Conservation (phyloP, 2,113 vertebrate species). For the Casuarius casuarius region DNA sequence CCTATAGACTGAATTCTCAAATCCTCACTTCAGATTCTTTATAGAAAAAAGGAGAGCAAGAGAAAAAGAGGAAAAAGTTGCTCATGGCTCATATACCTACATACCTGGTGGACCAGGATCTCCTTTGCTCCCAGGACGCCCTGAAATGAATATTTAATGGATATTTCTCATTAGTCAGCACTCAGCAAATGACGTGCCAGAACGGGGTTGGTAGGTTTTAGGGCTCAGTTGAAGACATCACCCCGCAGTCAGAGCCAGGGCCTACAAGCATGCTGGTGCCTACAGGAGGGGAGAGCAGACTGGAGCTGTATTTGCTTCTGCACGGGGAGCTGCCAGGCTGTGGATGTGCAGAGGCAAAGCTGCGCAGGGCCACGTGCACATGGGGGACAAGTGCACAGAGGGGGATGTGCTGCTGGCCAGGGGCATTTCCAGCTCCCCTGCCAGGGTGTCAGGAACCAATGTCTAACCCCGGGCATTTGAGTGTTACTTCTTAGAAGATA, state of each 20-base stretch:
- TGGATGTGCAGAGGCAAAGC: background rate
- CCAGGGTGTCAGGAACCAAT: background rate
- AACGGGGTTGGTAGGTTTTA: background rate
- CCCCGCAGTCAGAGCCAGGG: background rate
- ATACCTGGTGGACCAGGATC: slow-evolving; percentile 71
- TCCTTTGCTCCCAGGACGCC: slow-evolving; percentile 42
- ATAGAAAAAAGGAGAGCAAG: background rate
- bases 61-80: background rate
- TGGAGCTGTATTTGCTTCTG: fast-evolving
- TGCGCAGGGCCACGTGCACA: background rate
- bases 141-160: slow-evolving; percentile 64
- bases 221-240: background rate
- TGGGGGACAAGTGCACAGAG: background rate
- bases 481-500: background rate
- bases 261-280: background rate
- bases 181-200: background rate
- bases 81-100: background rate
- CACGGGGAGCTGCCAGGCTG: background rate
- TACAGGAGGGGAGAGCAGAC: background rate
- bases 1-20: background rate
- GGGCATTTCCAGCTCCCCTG: background rate
- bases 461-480: background rate
- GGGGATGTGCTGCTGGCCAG: too few species aligned
- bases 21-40: background rate
- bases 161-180: slow-evolving; percentile 5